Base-by-base conservation (phyloP, 2,888 invertebrate genomes). In the Nomada hirtipes region DNA sequence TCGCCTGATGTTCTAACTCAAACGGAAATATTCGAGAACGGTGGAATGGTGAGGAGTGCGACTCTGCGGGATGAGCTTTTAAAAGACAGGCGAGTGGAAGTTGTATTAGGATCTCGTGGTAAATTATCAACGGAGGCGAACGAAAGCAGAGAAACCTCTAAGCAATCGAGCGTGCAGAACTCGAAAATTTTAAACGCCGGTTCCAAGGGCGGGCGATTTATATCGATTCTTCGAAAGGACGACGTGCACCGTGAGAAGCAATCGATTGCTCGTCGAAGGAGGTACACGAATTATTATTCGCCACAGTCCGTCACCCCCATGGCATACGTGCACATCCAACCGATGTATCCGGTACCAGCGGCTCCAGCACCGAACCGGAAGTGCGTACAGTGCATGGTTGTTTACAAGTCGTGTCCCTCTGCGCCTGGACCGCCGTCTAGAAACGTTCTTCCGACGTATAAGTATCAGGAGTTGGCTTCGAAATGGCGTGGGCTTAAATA, bases 311-410 rank as follows among this genome's bases (percentile, higher is more conserved):
- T n/a, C 63, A 89, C 80, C 78, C 93, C 93, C n/a, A 89, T 91
- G 88, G 93, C 93, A 11, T 93, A 91, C 71, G 92, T 93, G 76
- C 91, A 92, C 80, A 93, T 93, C 57, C 91, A 92, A 76, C 91
- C 92, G 59, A 81, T 88, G 47, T 86, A 83, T 77, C 83, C 84
- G 79, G 76, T 81, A 57, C 79, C 86, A 7, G 67, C 74, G 72
- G 68, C 88, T 36, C 76, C 88, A 63, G 83, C 90, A 73, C 78
- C 88, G 18, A 91, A 87, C 68, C 89, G 92, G 85, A 93, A 93
- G 81, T 93, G 93, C 85, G 85, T 90, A 74, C 88, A 90, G 69
- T 93, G 93, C 83, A 92, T 91, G 91, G 86, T 93, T 69, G 89
- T 92, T 79, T 93, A 92, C 84, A 92, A 93, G 68, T 92, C 92